Evolutionary conservation across 2,888 invertebrate genomes (phyloP).

Genomic region (Drosophila mimetica): DNA sequence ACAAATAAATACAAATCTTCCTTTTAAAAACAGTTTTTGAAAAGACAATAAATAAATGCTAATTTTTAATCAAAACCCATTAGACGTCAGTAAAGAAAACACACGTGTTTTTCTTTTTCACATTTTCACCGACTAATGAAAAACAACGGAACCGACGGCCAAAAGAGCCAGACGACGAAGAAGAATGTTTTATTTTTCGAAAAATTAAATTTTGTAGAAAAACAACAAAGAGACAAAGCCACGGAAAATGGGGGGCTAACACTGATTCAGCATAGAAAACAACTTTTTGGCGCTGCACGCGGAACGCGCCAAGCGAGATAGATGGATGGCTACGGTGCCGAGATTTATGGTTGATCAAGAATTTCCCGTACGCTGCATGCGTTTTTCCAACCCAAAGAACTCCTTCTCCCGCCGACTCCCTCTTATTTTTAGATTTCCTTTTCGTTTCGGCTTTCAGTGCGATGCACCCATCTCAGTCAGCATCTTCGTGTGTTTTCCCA

Average conservation of each 20-base stretch:
- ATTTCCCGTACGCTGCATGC: constrained; percentile 74
- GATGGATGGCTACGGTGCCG: constrained; percentile 79
- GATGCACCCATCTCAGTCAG: constrained; percentile 51
- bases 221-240: constrained; percentile 41
- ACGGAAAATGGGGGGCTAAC: constrained; percentile 5
- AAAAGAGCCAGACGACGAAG: constrained; percentile 47
- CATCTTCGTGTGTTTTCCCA: constrained; percentile 18
- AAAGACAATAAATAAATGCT: background rate
- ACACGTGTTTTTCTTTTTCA: constrained; percentile 37
- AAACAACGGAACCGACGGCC: constrained; percentile 17
- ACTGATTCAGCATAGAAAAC: constrained; percentile 62
- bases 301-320: constrained; percentile 79
- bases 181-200: constrained; percentile 70
- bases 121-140: constrained; percentile 18
- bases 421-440: constrained; percentile 73
- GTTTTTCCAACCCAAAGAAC: constrained; percentile 48
- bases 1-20: background rate
- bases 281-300: constrained; percentile 72
- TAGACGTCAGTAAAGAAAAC: constrained; percentile 24
- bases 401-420: constrained; percentile 16
- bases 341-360: constrained; percentile 82
- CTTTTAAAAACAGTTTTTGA: background rate
- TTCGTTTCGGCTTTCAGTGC: constrained; percentile 64
- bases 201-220: constrained; percentile 54
- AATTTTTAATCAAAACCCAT: constrained; percentile 36